Conservation (phyloP, 1,140 invertebrate genomes). For the Melipona quadrifasciata region DNA sequence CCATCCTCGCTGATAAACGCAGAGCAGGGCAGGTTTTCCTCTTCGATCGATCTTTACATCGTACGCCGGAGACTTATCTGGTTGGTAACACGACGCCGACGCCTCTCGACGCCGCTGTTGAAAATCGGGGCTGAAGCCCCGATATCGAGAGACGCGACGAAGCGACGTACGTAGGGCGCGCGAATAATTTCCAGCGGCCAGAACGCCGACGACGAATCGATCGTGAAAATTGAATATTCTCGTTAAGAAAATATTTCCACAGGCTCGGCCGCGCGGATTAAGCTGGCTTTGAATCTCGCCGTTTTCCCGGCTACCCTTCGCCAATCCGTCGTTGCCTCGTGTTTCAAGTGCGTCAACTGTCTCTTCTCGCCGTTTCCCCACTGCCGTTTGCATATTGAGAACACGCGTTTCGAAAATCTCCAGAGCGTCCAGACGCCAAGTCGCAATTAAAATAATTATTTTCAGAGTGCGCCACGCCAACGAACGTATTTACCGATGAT, state of each 20-base stretch:
- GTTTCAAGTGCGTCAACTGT: conserved; percentile 15
- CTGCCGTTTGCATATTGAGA: not conserved
- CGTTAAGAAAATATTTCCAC: conserved; percentile 68
- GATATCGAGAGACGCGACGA: conserved; percentile 23
- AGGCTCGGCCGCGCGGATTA: conserved; percentile 47
- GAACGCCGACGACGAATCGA: conserved; percentile 48
- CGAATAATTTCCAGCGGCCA: conserved; percentile 57
- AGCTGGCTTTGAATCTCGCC: conserved; percentile 52
- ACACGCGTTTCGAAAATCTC: conserved; percentile 21
- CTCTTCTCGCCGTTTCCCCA: not conserved
- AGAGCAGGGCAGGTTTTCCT: no score
- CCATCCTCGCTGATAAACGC: not conserved
- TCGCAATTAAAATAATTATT: conserved; percentile 42
- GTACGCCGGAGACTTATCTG: not conserved
- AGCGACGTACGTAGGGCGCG: conserved; percentile 26
- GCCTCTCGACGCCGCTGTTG: not conserved
- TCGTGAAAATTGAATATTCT: conserved; percentile 70
- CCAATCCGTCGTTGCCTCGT: no score
- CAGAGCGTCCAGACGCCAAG: not conserved
- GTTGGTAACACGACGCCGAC: not conserved
- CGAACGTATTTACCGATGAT: conserved; percentile 14
- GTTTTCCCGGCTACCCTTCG: not conserved
- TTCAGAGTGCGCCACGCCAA: not conserved
- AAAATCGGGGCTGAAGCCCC: conserved; percentile 15
- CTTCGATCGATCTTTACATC: not conserved